Conservation (phyloP, 2,113 vertebrate genomes). For the Centropus unirufus region DNA sequence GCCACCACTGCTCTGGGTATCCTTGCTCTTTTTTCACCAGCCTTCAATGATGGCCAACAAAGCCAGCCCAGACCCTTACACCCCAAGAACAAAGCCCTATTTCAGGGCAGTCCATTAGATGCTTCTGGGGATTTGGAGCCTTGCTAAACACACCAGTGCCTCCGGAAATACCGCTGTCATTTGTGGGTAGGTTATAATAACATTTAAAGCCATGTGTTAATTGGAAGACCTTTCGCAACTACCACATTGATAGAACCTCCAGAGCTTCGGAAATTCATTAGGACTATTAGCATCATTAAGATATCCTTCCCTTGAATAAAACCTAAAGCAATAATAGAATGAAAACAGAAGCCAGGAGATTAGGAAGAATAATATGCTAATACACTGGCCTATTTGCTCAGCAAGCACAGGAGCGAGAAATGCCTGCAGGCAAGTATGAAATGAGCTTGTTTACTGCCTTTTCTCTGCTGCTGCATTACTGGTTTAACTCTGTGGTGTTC, state of each 20-base stretch:
- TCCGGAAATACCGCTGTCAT: not conserved
- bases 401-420: not conserved
- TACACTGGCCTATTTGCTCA: conserved; percentile 6
- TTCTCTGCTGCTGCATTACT: not conserved
- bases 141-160: not conserved
- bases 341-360: not conserved
- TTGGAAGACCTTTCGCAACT: not conserved
- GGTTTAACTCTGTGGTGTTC: not conserved
- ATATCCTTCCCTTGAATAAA: not conserved
- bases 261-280: not conserved
- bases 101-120: not conserved
- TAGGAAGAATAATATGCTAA: not conserved
- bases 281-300: not conserved
- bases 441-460: not conserved
- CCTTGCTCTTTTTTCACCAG: not conserved
- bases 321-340: not conserved
- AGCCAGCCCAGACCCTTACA: not conserved
- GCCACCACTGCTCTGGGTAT: no score
- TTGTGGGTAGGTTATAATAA: not conserved
- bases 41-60: not conserved
- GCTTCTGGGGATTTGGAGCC: not conserved
- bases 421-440: not conserved
- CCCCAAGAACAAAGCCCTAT: not conserved
- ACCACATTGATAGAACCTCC: not conserved
- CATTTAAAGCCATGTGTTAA: not conserved